phyloP scores from a whole-genome alignment of 2,113 vertebrate genomes.

The Arothron firmamentum region DNA sequence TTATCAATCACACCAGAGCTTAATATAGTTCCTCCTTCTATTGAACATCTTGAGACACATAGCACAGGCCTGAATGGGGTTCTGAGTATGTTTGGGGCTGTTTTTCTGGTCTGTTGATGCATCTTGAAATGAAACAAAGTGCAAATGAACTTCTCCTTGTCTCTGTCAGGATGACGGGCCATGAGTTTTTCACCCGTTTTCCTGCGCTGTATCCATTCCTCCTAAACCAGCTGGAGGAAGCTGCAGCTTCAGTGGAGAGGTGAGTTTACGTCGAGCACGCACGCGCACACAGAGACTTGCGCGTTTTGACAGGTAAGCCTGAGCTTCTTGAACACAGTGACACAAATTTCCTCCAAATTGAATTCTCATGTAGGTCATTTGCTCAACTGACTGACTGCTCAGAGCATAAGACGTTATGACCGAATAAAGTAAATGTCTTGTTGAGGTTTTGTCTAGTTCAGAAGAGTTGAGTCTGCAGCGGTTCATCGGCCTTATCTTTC shows the following conservation, averaged over 20 bases:
- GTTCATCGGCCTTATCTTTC: slow-evolving; percentile 50
- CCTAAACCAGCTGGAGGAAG: slow-evolving; percentile 84
- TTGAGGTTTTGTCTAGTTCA: slow-evolving; percentile 15
- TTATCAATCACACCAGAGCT: too few relatives aligned
- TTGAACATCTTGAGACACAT: not conserved
- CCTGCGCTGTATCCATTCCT: slow-evolving; percentile 92
- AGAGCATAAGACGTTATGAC: slow-evolving; percentile 20
- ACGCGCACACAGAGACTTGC: not conserved
- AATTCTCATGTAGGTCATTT: not conserved
- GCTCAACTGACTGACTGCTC: slow-evolving; percentile 16
- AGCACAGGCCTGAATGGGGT: not conserved
- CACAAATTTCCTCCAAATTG: not conserved
- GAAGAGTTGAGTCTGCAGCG: slow-evolving; percentile 40
- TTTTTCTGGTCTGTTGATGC: too few relatives aligned
- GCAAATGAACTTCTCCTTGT: not conserved
- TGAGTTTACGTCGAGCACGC: slow-evolving; percentile 62
- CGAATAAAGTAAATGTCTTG: slow-evolving; percentile 24
- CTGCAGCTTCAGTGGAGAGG: slow-evolving; percentile 83
- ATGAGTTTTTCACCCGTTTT: slow-evolving; percentile 94
- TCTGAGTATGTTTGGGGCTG: not conserved
- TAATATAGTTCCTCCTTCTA: too few relatives aligned
- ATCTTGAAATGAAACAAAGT: not conserved
- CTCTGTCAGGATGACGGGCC: slow-evolving; percentile 87
- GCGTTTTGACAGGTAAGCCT: too few relatives aligned
- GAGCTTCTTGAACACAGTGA: not conserved